A percentile compares a stretch with the other conserved stretches of the same genome.
These are phyloP conservation scores for Galagoides demidoff DNA, from an alignment of 2,797 vertebrate species.

Conservation along the genomic window DNA sequence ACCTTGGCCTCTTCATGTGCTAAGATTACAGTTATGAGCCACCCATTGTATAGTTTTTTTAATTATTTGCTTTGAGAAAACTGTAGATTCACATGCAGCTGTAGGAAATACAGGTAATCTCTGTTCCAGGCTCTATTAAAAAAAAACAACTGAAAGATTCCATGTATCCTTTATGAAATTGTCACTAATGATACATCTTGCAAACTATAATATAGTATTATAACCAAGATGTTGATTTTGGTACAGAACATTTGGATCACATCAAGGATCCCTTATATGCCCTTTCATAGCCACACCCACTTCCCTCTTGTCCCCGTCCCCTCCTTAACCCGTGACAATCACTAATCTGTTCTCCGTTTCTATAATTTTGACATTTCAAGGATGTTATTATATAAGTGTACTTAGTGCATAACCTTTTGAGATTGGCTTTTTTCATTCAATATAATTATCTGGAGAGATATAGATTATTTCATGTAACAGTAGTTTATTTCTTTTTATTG, in stretches of 20 bases:
- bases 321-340: background rate
- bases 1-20: no score
- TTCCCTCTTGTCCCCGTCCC: no score
- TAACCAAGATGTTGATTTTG: background rate
- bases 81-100: background rate
- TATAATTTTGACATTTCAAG: background rate
- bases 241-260: background rate
- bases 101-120: background rate
- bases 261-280: background rate
- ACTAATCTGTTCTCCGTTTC: no score
- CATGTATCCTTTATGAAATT: background rate
- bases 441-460: background rate
- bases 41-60: background rate
- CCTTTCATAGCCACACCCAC: background rate
- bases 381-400: background rate
- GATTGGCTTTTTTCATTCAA: background rate
- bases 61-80: background rate
- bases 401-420: background rate
- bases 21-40: no score
- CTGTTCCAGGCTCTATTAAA: no score
- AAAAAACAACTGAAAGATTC: background rate
- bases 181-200: background rate
- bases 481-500: background rate
- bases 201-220: background rate
- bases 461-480: background rate